These are phyloP conservation scores for Diabrotica balteata DNA, from an alignment of 2,888 invertebrate genomes.

Conservation along the genomic window DNA sequence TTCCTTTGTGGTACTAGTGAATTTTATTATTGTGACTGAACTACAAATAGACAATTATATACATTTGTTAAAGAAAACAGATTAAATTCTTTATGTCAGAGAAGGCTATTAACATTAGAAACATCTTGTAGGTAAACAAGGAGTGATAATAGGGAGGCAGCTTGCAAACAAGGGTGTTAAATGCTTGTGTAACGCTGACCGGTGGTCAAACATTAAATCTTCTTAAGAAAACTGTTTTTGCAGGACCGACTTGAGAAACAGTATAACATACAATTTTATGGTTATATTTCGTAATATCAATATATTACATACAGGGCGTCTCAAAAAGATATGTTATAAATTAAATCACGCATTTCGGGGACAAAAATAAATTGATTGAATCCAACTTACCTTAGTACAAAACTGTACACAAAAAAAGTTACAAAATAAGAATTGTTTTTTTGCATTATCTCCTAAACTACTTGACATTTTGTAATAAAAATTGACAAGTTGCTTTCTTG, in stretches of 20 bases:
- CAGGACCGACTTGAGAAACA: constrained; percentile 2
- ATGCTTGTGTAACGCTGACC: constrained; percentile 56
- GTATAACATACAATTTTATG: no score
- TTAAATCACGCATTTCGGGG: no score
- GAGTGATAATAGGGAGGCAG: constrained; percentile 54
- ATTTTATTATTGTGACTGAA: not conserved
- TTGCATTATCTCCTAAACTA: no score
- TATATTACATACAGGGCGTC: no score
- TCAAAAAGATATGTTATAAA: no score
- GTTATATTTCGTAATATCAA: no score
- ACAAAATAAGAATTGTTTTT: no score
- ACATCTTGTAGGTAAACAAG: constrained; percentile 51
- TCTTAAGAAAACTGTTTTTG: constrained; percentile 25
- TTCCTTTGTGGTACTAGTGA: not conserved
- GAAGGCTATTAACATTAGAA: constrained; percentile 16
- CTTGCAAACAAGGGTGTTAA: constrained; percentile 61
- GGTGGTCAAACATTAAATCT: constrained; percentile 49
- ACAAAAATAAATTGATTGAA: no score
- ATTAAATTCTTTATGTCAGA: constrained; percentile 21
- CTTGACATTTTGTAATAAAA: no score
- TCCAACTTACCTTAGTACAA: no score
- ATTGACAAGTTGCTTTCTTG: no score
- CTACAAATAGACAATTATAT: constrained; percentile 15
- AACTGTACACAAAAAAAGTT: no score
- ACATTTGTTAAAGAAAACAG: constrained; percentile 17